phyloP scores from a whole-genome alignment of 2,888 invertebrate species.

The Agrochola litura region DNA sequence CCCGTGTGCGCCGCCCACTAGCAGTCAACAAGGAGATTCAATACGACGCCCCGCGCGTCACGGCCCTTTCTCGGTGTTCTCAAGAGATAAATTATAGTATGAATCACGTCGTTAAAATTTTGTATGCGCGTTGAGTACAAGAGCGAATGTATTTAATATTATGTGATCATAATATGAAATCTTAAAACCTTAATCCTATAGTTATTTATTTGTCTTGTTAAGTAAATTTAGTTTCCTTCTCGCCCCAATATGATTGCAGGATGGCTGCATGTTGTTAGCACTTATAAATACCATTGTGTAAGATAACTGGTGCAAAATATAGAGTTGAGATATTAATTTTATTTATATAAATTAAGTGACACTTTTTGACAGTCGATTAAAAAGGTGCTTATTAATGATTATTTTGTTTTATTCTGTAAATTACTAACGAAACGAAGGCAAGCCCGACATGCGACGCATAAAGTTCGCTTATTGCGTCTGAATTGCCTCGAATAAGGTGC shows the following conservation, averaged over 20 bases:
- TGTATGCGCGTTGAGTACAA: constrained; percentile 82
- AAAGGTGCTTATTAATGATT: constrained; percentile 87
- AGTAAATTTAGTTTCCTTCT: constrained; percentile 80
- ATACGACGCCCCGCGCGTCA: constrained; percentile 59
- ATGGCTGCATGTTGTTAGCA: constrained; percentile 80
- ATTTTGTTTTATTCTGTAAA: constrained; percentile 67
- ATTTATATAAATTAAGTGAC: constrained; percentile 72
- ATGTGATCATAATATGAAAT: constrained; percentile 66
- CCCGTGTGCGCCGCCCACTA: constrained; percentile 70
- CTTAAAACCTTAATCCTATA: constrained; percentile 77
- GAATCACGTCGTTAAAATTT: constrained; percentile 76
- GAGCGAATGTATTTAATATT: constrained; percentile 86
- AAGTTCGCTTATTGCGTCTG: neutral
- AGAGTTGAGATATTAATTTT: constrained; percentile 85
- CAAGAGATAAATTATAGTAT: constrained; percentile 79
- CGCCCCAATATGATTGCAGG: constrained; percentile 79
- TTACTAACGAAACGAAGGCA: neutral
- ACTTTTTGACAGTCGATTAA: constrained; percentile 88
- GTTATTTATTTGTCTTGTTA: constrained; percentile 82
- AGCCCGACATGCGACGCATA: neutral
- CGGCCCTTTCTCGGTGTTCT: constrained; percentile 70
- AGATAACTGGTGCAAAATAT: constrained; percentile 79
- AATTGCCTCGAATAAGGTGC: neutral
- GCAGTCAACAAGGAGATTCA: constrained; percentile 62
- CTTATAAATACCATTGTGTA: constrained; percentile 76